These are phyloP conservation scores for Antechinus stuartii DNA, from an alignment of 2,113 vertebrate species.

Conservation along the genomic window DNA sequence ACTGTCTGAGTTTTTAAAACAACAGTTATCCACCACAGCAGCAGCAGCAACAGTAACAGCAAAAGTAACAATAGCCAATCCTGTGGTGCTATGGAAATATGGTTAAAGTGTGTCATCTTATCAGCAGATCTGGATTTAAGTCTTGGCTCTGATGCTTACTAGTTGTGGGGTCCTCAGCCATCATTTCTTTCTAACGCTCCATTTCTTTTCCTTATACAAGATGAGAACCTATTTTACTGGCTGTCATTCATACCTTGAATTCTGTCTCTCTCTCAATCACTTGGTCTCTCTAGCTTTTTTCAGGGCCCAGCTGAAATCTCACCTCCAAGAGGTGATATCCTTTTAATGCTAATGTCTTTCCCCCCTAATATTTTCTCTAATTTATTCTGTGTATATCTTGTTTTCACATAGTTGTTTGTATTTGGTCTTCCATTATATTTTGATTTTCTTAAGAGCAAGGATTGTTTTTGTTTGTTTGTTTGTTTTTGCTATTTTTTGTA, in stretches of 20 bases:
- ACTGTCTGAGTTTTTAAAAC: not conserved
- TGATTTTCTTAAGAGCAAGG: too few relatives aligned
- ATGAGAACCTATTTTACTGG: not conserved
- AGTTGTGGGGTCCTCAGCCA: not conserved
- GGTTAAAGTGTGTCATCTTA: not conserved
- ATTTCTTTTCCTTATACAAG: not conserved
- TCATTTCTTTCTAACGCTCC: not conserved
- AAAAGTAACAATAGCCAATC: not conserved
- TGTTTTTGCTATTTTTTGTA: not conserved
- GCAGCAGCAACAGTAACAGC: too few relatives aligned
- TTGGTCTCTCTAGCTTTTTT: not conserved
- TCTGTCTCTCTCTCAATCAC: not conserved
- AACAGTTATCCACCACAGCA: not conserved
- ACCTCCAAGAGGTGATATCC: not conserved
- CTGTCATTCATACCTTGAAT: not conserved
- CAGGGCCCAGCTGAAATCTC: not conserved
- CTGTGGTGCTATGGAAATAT: accelerated
- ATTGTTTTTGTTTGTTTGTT: not conserved
- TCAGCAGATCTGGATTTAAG: not conserved
- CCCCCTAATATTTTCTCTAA: not conserved
- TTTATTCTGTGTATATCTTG: not conserved
- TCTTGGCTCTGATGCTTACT: not conserved
- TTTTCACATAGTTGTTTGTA: not conserved
- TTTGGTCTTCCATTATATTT: too few relatives aligned
- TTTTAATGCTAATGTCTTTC: not conserved